Conservation (phyloP, 2,888 invertebrate species). For the Anthrax anthrax region DNA sequence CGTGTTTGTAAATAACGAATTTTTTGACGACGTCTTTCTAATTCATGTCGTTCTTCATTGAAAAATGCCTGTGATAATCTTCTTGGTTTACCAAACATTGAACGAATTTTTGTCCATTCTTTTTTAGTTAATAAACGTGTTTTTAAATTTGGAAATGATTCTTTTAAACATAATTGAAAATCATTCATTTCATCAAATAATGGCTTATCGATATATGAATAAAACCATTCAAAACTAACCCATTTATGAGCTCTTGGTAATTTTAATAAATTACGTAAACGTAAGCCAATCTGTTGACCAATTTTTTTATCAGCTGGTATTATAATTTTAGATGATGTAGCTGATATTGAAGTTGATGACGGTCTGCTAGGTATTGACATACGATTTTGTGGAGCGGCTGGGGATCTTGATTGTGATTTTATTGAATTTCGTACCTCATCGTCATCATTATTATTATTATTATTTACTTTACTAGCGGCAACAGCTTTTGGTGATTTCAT, state of each 20-base stretch:
- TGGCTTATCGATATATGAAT: slow-evolving; percentile 92
- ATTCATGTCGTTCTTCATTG: slow-evolving; percentile 79
- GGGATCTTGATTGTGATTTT: slow-evolving; percentile 7
- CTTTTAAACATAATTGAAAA: slow-evolving; percentile 83
- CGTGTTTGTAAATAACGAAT: slow-evolving; percentile 87
- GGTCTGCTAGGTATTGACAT: too few species aligned
- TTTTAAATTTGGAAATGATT: slow-evolving; percentile 85
- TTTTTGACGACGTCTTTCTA: slow-evolving; percentile 80
- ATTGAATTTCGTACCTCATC: slow-evolving; percentile 7
- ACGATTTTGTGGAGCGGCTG: slow-evolving; percentile 1
- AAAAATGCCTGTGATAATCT: slow-evolving; percentile 92
- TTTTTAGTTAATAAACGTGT: slow-evolving; percentile 69
- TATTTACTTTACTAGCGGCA: too few species aligned
- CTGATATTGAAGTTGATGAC: slow-evolving; percentile 3
- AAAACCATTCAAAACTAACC: slow-evolving; percentile 99
- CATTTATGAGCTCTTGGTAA: slow-evolving; percentile 97
- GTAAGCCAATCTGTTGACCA: slow-evolving; percentile 79
- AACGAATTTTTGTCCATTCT: slow-evolving; percentile 90
- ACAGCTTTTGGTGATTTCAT: too few species aligned
- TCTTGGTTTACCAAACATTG: slow-evolving; percentile 95
- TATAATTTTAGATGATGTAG: slow-evolving; percentile 10
- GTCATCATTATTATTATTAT: too few species aligned
- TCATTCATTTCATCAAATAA: slow-evolving; percentile 94
- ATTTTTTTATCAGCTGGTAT: slow-evolving; percentile 63
- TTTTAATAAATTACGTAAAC: slow-evolving; percentile 83